phyloP scores from a whole-genome alignment of 2,888 invertebrate genomes.

The Hyposoter dolosus region DNA sequence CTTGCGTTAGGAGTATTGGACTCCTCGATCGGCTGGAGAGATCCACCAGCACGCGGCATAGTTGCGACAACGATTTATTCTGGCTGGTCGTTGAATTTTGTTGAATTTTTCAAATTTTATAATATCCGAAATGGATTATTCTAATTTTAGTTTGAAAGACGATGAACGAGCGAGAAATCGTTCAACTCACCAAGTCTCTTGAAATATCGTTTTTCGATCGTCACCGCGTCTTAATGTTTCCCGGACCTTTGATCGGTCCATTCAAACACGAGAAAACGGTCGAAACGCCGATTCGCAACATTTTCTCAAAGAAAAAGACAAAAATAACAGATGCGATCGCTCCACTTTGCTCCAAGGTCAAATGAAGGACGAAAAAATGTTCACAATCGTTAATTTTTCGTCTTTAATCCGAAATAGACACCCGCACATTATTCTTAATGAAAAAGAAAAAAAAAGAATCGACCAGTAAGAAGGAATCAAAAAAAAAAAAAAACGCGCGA shows the following conservation, averaged over 20 bases:
- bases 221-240: neutral
- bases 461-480: neutral
- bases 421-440: neutral
- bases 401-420: neutral
- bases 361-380: neutral
- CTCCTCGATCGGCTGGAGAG: conserved; percentile 81
- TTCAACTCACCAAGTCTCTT: conserved; percentile 3
- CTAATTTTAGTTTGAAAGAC: neutral
- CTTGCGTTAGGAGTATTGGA: conserved; percentile 79
- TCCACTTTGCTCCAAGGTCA: neutral
- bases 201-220: neutral
- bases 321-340: neutral
- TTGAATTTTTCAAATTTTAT: neutral
- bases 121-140: neutral
- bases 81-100: neutral
- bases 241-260: neutral
- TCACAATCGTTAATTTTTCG: neutral
- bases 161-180: conserved; percentile 2
- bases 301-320: neutral
- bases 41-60: conserved; percentile 77
- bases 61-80: conserved; percentile 45
- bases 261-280: neutral
- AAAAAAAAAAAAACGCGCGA: neutral
- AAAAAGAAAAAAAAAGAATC: neutral
- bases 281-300: neutral